A percentile compares a stretch with the other conserved stretches of the same genome.
These are phyloP conservation scores for Onthophagus taurus DNA, from an alignment of 1,140 invertebrate genomes.

Conservation along the genomic window DNA sequence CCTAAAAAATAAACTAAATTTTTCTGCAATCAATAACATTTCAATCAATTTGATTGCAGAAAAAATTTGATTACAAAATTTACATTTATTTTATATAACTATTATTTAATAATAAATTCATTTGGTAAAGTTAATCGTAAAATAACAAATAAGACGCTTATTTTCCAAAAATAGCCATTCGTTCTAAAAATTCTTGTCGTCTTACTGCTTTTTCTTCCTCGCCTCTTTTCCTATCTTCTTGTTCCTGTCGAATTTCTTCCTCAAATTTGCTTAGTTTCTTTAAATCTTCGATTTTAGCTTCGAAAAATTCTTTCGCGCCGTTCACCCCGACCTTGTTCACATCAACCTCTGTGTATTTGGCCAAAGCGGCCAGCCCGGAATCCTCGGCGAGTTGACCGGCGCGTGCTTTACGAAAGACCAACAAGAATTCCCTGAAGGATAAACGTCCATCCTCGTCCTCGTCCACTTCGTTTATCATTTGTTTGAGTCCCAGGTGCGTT, in stretches of 20 bases:
- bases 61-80: too few relatives aligned
- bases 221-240: slow-evolving; percentile 69
- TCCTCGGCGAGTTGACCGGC: slow-evolving; percentile 73
- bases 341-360: slow-evolving; percentile 75
- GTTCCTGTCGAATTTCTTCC: slow-evolving; percentile 76
- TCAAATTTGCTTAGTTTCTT: slow-evolving; percentile 74
- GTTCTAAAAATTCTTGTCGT: slow-evolving; percentile 70
- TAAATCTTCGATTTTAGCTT: slow-evolving; percentile 84
- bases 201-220: slow-evolving; percentile 69
- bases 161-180: slow-evolving; percentile 74
- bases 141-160: too few relatives aligned
- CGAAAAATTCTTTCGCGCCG: slow-evolving; percentile 84
- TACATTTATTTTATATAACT: too few relatives aligned
- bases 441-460: slow-evolving; percentile 84
- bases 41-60: too few relatives aligned
- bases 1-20: too few relatives aligned
- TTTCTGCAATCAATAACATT: too few relatives aligned
- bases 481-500: slow-evolving; percentile 86
- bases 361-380: slow-evolving; percentile 73
- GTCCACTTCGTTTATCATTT: slow-evolving; percentile 91
- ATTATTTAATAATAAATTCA: too few relatives aligned
- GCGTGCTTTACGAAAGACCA: slow-evolving; percentile 80
- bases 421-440: slow-evolving; percentile 83
- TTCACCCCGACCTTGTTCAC: slow-evolving; percentile 82
- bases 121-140: too few relatives aligned